phyloP scores from a whole-genome alignment of 2,113 vertebrate genomes.

The Antennarius striatus region DNA sequence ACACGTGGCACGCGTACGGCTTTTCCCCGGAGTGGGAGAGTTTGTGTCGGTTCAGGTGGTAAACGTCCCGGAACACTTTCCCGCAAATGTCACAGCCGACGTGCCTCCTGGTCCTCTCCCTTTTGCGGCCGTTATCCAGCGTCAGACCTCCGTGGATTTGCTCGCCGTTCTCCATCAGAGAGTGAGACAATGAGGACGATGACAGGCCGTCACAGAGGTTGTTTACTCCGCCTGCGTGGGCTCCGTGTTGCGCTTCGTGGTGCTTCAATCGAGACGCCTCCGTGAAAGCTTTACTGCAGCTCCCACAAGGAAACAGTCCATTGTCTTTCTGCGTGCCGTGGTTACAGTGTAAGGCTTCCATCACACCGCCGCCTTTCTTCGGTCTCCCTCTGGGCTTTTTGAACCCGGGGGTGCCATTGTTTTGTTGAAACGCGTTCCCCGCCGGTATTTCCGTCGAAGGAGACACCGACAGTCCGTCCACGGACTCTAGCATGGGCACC shows the following conservation, averaged over 20 bases:
- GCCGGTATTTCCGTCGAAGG: conserved; percentile 82
- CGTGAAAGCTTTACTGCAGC: conserved; percentile 94
- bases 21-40: conserved; percentile 98
- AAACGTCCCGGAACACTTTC: conserved; percentile 98
- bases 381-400: conserved; percentile 90
- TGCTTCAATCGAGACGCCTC: conserved; percentile 91
- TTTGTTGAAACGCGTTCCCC: conserved; percentile 81
- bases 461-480: conserved; percentile 85
- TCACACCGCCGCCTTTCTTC: conserved; percentile 82
- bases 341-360: conserved; percentile 85
- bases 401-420: conserved; percentile 77
- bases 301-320: conserved; percentile 88
- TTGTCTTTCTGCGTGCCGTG: conserved; percentile 84
- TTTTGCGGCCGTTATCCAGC: conserved; percentile 85
- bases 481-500: conserved; percentile 83
- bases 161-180: conserved; percentile 86
- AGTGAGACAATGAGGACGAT: conserved; percentile 67
- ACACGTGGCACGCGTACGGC: conserved; percentile 97
- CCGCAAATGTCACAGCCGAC: conserved; percentile 98
- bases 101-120: conserved; percentile 94
- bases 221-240: conserved; percentile 79
- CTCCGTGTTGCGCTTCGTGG: conserved; percentile 94
- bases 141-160: conserved; percentile 79
- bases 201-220: conserved; percentile 50
- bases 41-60: conserved; percentile 99